Evolutionary conservation across 2,888 invertebrate genomes (phyloP).

Genomic region (Tyria jacobaeae): DNA sequence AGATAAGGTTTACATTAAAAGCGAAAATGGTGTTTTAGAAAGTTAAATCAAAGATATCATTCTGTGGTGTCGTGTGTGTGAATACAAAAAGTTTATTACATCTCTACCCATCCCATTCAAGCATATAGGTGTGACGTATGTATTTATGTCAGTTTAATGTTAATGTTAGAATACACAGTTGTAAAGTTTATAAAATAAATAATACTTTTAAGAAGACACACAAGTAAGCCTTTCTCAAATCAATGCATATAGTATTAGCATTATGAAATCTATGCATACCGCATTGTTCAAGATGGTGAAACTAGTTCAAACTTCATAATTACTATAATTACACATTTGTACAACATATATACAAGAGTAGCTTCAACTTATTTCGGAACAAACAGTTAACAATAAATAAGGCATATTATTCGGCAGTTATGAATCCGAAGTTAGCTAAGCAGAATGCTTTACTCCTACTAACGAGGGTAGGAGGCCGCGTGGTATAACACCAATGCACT

Average conservation of each 20-base stretch:
- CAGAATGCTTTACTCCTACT: no score
- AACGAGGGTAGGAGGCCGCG: no score
- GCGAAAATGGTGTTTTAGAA: conserved; percentile 1
- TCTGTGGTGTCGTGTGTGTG: not conserved
- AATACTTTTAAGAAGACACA: not conserved
- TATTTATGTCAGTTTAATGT: no score
- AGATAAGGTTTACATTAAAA: not conserved
- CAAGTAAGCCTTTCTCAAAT: not conserved
- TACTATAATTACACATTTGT: not conserved
- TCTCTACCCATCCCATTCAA: no score
- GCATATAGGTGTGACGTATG: no score
- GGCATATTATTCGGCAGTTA: no score
- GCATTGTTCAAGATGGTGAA: not conserved
- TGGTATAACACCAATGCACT: not conserved
- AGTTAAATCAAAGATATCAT: not conserved
- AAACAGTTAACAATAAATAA: no score
- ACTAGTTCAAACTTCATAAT: not conserved
- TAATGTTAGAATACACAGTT: not conserved
- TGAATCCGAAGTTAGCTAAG: no score
- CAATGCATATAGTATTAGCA: not conserved
- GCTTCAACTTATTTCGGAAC: not conserved
- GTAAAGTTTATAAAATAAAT: not conserved
- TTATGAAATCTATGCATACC: not conserved
- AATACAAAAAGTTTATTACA: not conserved
- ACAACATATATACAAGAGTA: not conserved